Conservation (phyloP, 2,113 vertebrate species). For the Pelmatolapia mariae region DNA sequence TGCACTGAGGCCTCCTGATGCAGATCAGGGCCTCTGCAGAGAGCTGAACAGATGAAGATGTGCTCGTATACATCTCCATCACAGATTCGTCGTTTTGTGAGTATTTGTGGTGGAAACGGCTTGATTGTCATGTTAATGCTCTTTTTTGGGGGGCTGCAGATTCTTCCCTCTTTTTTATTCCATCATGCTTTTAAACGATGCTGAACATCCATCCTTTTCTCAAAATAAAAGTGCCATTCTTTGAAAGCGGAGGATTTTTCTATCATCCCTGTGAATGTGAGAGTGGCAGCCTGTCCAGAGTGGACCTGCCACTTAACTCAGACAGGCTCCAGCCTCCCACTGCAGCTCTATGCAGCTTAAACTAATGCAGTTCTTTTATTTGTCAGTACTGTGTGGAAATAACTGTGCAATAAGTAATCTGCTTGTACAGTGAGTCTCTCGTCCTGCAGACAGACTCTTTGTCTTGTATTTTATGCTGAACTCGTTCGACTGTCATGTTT, state of each 20-base stretch:
- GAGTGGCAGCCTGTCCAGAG: rapidly evolving
- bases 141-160: background rate
- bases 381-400: background rate
- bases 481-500: rapidly evolving
- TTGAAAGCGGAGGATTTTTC: background rate
- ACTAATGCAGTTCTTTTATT: rapidly evolving
- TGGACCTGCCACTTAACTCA: background rate
- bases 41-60: background rate
- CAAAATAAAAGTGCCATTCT: rapidly evolving
- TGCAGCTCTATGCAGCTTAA: background rate
- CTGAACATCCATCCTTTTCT: rapidly evolving
- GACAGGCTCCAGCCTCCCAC: background rate
- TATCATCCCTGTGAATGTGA: background rate
- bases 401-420: rapidly evolving
- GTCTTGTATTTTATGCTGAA: background rate
- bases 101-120: background rate
- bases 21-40: background rate
- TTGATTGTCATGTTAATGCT: rapidly evolving
- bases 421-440: rapidly evolving
- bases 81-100: background rate
- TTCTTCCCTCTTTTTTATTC: background rate
- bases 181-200: rapidly evolving
- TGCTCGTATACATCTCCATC: background rate
- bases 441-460: background rate
- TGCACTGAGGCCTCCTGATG: background rate